Base-by-base conservation (phyloP, 2,113 vertebrate species). In the Sebastes fasciatus region DNA sequence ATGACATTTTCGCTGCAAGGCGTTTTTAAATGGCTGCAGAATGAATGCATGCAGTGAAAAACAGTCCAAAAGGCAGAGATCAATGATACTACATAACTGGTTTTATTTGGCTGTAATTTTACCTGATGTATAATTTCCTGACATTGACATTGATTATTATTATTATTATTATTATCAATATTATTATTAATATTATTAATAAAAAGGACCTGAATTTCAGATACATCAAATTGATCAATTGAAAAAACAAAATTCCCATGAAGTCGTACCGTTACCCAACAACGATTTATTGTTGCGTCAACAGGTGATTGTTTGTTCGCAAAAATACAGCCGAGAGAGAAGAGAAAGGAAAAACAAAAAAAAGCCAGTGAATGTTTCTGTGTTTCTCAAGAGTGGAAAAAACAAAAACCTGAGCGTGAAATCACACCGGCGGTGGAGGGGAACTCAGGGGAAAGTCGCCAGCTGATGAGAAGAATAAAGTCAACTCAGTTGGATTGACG, bases 231-330 rank as follows among this genome's bases (percentile, higher is more conserved):
- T 88, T 77, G 76, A 91, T 81, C 71, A 79, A 85, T 78, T 85
- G 49, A 85, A 80, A 89, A 49, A 34, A 55, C 17, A 90, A 88
- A 86, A 91, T 80, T 88, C 62, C 83, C 83, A 86, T 75, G 77
- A 90, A 89, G 82, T 89, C 51, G 51, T 85, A 82, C 85, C 58
- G 68, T 82, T 75, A 88, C 79, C 77, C 92, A 90, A 92, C 89
- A 90, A 92, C 73, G 19, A 57, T 93, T 92, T 91, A 91, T 89
- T 90, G 92, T 93, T 73, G 89, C 48, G 79, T 90, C 85, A 81
- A 92, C 90, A 89, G 87, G 91, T 93, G 94, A 95, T 94, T 95
- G 94, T 94, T 94, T 93, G 75, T 87, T 89, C 7, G 93, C 93
- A 93, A 92, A 92, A 88, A 90, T 94, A 94, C 91, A 95, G 94